These are phyloP conservation scores for Mystacornis crossleyi DNA, from an alignment of 2,113 vertebrate genomes.

Conservation along the genomic window DNA sequence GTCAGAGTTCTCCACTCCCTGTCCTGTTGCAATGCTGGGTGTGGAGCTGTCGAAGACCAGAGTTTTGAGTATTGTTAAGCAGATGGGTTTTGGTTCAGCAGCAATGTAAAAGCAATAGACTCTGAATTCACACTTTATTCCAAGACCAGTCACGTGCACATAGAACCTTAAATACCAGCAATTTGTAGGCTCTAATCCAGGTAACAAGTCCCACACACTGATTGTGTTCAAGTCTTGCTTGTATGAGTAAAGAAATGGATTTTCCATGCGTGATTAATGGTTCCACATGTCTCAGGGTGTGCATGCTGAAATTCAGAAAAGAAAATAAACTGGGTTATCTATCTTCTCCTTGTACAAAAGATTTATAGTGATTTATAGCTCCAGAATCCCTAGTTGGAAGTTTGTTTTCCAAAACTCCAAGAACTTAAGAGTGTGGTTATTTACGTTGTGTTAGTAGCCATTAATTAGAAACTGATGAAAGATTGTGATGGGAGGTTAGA, in stretches of 20 bases:
- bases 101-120: neutral
- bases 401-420: neutral
- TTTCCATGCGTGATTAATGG: neutral
- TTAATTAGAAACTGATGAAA: neutral
- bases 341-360: neutral
- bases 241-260: neutral
- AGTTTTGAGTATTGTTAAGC: neutral
- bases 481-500: fast-evolving
- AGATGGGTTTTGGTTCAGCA: neutral
- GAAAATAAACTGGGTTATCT: neutral
- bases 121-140: neutral
- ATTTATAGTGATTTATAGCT: neutral
- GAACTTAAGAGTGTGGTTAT: neutral
- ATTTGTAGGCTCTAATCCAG: neutral
- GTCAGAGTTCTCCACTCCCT: neutral
- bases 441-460: neutral
- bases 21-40: neutral
- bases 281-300: neutral
- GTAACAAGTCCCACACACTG: fast-evolving
- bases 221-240: neutral
- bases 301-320: neutral
- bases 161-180: neutral
- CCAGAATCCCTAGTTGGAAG: neutral
- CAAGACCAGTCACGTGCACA: neutral
- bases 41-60: neutral